A percentile compares a stretch with the other conserved stretches of the same genome.
Conservation (phyloP, 2,113 vertebrate genomes). For the Melanerpes aurifrons region DNA sequence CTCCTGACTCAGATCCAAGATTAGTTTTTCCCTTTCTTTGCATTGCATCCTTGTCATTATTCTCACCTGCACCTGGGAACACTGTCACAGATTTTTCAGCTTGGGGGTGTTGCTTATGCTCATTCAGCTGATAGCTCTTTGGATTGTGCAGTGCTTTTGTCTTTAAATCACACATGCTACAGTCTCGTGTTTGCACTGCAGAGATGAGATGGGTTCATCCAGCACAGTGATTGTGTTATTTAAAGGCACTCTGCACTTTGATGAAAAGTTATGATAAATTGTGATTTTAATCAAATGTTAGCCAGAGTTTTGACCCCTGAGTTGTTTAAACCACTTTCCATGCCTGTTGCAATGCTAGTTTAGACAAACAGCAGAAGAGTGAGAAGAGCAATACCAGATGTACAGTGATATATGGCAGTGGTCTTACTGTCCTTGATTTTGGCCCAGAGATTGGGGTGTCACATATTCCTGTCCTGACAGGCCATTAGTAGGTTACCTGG, state of each 20-base stretch:
- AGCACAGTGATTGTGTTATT: neutral
- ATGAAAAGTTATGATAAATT: neutral
- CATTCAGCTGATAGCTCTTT: neutral
- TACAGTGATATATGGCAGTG: neutral
- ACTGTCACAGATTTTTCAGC: neutral
- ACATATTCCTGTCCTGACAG: neutral
- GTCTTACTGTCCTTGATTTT: neutral
- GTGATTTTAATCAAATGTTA: neutral
- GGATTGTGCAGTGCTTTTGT: neutral
- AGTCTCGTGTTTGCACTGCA: neutral
- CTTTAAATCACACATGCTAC: neutral
- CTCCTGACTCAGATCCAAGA: neutral
- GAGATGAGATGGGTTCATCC: neutral
- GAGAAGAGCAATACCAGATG: neutral
- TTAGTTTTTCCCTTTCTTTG: neutral
- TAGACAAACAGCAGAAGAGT: neutral
- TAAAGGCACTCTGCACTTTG: neutral
- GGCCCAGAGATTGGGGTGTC: neutral
- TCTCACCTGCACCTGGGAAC: neutral
- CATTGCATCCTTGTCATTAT: neutral
- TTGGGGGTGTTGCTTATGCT: neutral
- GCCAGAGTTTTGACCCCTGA: neutral
- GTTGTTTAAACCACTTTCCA: neutral
- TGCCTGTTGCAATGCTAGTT: neutral
- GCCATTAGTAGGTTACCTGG: constrained; percentile 33